Conservation (phyloP, 2,113 vertebrate genomes). For the Rhabdornis inornatus region DNA sequence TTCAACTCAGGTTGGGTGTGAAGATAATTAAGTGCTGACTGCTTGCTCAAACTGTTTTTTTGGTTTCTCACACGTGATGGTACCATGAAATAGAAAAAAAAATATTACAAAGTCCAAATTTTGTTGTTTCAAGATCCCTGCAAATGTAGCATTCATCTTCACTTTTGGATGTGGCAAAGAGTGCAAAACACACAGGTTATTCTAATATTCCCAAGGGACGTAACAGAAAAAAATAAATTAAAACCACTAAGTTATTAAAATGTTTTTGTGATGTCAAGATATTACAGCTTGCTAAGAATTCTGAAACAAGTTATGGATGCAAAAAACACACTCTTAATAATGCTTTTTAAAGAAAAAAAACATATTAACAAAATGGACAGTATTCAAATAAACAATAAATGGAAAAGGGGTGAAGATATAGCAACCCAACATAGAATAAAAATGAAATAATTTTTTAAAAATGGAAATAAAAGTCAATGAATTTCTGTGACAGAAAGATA, state of each 20-base stretch:
- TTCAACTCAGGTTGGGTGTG: background rate
- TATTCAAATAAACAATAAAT: background rate
- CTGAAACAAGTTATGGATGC: background rate
- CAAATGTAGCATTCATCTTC: background rate
- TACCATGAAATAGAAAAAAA: background rate
- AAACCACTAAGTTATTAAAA: background rate
- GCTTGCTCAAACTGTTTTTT: background rate
- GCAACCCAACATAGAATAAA: background rate
- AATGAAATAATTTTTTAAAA: fast-evolving
- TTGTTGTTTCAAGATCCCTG: background rate
- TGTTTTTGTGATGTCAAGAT: background rate
- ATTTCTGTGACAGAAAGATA: background rate
- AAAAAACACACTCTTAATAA: background rate
- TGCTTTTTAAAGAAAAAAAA: background rate
- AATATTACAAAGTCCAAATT: background rate
- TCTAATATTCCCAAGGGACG: fast-evolving
- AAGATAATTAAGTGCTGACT: background rate
- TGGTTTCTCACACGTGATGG: background rate
- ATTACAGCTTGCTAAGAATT: background rate
- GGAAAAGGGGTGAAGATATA: background rate
- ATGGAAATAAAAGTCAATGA: background rate
- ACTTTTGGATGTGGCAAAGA: background rate
- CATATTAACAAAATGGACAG: background rate
- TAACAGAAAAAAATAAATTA: background rate
- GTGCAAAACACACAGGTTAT: background rate